Base-by-base conservation (phyloP, 2,113 vertebrate genomes). In the Phrynocephalus versicolor region DNA sequence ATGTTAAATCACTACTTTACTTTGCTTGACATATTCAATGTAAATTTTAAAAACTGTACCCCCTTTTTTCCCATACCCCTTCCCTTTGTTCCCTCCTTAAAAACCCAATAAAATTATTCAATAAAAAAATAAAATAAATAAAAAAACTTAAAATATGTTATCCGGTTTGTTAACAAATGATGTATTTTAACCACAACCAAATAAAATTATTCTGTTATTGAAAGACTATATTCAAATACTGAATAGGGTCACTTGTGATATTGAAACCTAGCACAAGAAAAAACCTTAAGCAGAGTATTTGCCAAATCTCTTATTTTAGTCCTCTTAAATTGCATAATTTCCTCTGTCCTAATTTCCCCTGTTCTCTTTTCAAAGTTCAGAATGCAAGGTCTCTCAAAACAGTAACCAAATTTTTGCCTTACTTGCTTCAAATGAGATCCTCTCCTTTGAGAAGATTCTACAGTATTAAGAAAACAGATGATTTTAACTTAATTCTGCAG, bases 351-450 rank as follows among this genome's bases (percentile, higher is more conserved):
- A 9, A 71, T 79, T 85, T 15, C 16, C 18, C 80, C 75, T 87
- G 14, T 23, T 75, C 25, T 8, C 72, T 83, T 74, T 3, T 84
- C 45, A 87, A 37, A 35, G 1, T 0, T 2, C 1, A 0, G 70
- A 80, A 83, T 81, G 81, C n/a, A 79, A 72, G 72, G 2, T 18
- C 3, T 80, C 69, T 51, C 83, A n/a, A 39, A 51, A 74, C 64
- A 64, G 70, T 58, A 57, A 35, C 78, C 41, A 33, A 62, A 0
- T 0, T 64, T 85, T 88, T 88, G 35, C 37, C 37, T 76, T 60
- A 8, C 60, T 88, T 83, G 18, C 62, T 4, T 80, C 21, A 2
- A 74, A 87, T n/a, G 57, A 55, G 60, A 9, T 79, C 79, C 79
- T 73, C 25, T 35, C 2, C 30, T 83, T 82, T 79, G 37, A 80